Base-by-base conservation (phyloP, 2,888 invertebrate species). In the Hymenopus coronatus region DNA sequence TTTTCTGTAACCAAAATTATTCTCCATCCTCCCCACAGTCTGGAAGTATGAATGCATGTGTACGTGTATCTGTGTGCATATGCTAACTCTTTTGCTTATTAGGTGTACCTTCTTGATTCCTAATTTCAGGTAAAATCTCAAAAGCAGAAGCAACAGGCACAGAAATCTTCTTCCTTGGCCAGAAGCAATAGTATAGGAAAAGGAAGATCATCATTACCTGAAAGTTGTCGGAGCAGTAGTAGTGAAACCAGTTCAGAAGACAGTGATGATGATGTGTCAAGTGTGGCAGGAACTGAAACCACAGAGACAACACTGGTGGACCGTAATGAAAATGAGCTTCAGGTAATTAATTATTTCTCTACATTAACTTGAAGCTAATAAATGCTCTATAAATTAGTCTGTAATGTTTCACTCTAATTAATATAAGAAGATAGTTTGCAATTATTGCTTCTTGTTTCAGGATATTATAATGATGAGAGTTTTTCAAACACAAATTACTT, bases 261-360 rank as follows among this genome's bases (percentile, higher is more conserved):
- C 33, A 88, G 88, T 83, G 89, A 93, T 33, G 95, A 95, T 90
- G 95, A 95, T 90, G 94, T 94, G 28, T 92, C 93, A 33, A 95
- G 95, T 91, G 94, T 94, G 28, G 93, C 94, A 2, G 94, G 94
- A 7, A 96, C 96, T 1, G 95, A 95, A 91, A 96, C 96, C 84
- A 97, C 97, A 0, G 97, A 97, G 85, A 95, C 95, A 0, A 97
- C 97, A 28, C 93, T 96, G 6, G 94, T 96, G 1, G 95, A 95
- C 90, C 93, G 93, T 28, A 94, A 95, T 91, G 95, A 94, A 91
- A 95, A 93, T 90, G 95, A 95, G 88, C 94, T 94, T 91, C 94
- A 87, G 82, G 87, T 87, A 30, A 70, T 28, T n/a, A n/a, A n/a
- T n/a, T n/a, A n/a, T n/a, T n/a, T n/a, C n/a, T n/a, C n/a, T 12